Conservation (phyloP, 2,113 vertebrate species). For the Phalacrocorax pelagicus region DNA sequence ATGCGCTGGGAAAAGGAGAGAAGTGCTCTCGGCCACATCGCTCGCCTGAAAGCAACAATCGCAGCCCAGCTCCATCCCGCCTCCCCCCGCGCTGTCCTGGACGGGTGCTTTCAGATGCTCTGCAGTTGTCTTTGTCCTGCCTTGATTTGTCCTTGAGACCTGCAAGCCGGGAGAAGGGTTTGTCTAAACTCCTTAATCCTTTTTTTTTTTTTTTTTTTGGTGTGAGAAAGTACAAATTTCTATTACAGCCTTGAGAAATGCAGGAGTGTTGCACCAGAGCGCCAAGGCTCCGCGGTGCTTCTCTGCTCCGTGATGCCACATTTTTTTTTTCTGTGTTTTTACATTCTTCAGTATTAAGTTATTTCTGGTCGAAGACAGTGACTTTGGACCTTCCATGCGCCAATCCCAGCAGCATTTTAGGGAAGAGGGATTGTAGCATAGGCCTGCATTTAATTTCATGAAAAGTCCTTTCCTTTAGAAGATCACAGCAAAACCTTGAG, state of each 20-base stretch:
- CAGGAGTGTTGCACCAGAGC: fast-evolving
- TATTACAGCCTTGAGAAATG: neutral
- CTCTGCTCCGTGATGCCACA: fast-evolving
- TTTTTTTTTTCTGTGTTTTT: neutral
- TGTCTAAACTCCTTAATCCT: neutral
- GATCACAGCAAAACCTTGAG: neutral
- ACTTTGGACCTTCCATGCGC: fast-evolving
- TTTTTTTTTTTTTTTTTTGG: too few species aligned
- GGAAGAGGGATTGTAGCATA: neutral
- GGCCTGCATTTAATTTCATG: neutral
- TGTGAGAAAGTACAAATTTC: too few species aligned
- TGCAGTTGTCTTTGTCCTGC: neutral
- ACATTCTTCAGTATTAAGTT: neutral
- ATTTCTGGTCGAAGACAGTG: neutral
- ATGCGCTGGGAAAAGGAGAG: too few species aligned
- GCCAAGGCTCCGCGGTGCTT: fast-evolving
- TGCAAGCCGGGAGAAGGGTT: neutral
- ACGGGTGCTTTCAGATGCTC: neutral
- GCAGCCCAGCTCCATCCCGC: neutral
- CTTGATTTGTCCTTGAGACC: neutral
- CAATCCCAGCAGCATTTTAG: neutral
- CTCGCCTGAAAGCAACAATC: too few species aligned
- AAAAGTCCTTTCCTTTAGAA: neutral
- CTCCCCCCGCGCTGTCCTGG: neutral
- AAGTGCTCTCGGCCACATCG: fast-evolving